Evolutionary conservation across 2,888 invertebrate genomes (phyloP), one percentile per base, ranked within the genome.

Genomic region (Trichogramma evanescens): DNA sequence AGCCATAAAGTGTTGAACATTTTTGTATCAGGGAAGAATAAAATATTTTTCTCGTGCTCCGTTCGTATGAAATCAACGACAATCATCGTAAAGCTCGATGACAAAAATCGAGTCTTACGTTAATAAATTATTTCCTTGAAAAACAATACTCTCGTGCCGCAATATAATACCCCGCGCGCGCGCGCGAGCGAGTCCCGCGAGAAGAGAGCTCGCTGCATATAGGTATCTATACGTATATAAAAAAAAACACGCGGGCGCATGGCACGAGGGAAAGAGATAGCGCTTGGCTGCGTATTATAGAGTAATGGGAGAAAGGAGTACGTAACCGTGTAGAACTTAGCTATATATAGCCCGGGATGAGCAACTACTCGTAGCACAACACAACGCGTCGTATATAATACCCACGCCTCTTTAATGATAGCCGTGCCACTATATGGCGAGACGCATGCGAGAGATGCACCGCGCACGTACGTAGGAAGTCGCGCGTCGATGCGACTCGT

Each of bases 321-420:
- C 66, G 62, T 65, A 66, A 66, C 60, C 54, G 58, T 26, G 26
- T 26, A 26, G 26, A 26, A 26, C 26, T 26, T 2, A 2, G 26
- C 26, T 26, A 26, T 26, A 26, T 26, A 26, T 26, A 26, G 26
- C 26, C 13, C 10, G 13, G 43, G 46, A 39, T 42, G 63, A 63
- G 58, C 61, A 61, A 61, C 53, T 45, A 48, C 46, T 50, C 50
- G 45, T 58, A 61, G 61, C 61, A 26, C 61, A 50, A 58, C 54
- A 42, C 5, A 38, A n/a, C 42, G 45, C 38, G 52, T 38, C 4
- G 56, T 44, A 26, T 26, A 26, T 26, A 46, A 54, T 63, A 63
- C 66, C 60, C 65, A 63, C 66, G 65, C 64, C 62, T 62, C 56
- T 45, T 65, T 66, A 65, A 66, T 65, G 65, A 65, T 56, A 38